Percentiles rank a stretch among this genome's conserved stretches.
Evolutionary conservation across 64 coral and sea anemone genomes (phyloP).

Genomic region (Platygyra sinensis): DNA sequence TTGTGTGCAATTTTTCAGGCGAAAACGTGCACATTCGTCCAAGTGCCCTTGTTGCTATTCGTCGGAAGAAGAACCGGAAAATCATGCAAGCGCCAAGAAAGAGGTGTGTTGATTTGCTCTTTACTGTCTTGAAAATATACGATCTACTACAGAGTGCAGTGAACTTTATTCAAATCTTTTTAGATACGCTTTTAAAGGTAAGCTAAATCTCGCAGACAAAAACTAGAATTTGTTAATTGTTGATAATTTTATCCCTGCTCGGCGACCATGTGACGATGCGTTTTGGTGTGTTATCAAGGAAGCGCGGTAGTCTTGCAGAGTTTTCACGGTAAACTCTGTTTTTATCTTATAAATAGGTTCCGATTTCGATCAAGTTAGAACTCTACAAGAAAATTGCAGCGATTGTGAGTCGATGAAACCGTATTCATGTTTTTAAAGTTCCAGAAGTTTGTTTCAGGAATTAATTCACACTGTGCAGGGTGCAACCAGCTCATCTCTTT

Average conservation of each 20-base stretch:
- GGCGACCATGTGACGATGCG: constrained; percentile 52
- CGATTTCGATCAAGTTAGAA: background rate
- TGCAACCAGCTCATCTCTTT: background rate
- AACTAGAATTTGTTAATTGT: background rate
- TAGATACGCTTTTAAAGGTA: background rate
- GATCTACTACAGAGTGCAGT: background rate
- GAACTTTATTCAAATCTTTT: background rate
- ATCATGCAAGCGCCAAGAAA: constrained; percentile 49
- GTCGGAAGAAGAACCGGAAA: constrained; percentile 63
- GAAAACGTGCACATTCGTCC: constrained; percentile 75
- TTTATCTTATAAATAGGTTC: background rate
- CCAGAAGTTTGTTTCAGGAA: background rate
- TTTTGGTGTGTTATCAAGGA: background rate
- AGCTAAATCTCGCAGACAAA: constrained; percentile 21
- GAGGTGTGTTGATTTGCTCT: constrained; percentile 43
- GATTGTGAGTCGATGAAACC: background rate
- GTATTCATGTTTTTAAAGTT: background rate
- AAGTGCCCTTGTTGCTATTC: constrained; percentile 82
- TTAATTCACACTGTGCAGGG: too few relatives aligned
- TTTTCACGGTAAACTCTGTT: background rate
- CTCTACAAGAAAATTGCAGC: background rate
- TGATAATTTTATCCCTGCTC: background rate
- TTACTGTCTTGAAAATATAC: background rate
- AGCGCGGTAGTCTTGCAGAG: background rate
- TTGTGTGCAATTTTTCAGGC: constrained; percentile 57